Evolutionary conservation across 2,113 vertebrate genomes (phyloP).

Genomic region (Cariama cristata): DNA sequence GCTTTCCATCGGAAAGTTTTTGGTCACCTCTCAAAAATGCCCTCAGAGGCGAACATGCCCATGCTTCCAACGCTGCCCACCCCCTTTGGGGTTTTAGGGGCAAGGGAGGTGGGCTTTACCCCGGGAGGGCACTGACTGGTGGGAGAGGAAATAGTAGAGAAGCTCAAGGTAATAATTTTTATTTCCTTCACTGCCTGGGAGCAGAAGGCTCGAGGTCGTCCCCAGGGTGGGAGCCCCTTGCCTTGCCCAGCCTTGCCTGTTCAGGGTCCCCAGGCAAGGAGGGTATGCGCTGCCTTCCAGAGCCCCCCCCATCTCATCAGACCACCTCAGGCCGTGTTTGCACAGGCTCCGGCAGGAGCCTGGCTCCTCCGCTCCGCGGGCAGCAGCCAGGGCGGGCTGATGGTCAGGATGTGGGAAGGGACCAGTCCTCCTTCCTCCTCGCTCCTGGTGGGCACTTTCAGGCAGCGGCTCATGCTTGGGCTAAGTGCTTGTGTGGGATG

Average conservation of each 20-base stretch:
- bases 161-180: neutral
- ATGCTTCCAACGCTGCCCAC: neutral
- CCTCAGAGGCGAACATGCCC: neutral
- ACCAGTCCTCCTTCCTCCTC: neutral
- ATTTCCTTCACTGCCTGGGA: neutral
- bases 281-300: too few relatives aligned
- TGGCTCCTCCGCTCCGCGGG: neutral
- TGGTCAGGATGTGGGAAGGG: neutral
- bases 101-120: neutral
- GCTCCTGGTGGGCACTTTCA: neutral
- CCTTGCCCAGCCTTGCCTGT: neutral
- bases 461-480: too few relatives aligned
- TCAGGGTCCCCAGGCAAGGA: neutral
- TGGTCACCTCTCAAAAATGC: neutral
- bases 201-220: neutral
- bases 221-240: neutral
- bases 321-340: neutral
- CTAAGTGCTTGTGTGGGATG: too few relatives aligned
- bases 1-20: neutral
- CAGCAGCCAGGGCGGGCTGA: neutral
- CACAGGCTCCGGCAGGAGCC: neutral
- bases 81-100: neutral
- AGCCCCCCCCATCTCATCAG: neutral
- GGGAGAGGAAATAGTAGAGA: neutral
- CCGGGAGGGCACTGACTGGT: accelerated